phyloP scores from a whole-genome alignment of 2,888 invertebrate species.

The Chirona hameri region DNA sequence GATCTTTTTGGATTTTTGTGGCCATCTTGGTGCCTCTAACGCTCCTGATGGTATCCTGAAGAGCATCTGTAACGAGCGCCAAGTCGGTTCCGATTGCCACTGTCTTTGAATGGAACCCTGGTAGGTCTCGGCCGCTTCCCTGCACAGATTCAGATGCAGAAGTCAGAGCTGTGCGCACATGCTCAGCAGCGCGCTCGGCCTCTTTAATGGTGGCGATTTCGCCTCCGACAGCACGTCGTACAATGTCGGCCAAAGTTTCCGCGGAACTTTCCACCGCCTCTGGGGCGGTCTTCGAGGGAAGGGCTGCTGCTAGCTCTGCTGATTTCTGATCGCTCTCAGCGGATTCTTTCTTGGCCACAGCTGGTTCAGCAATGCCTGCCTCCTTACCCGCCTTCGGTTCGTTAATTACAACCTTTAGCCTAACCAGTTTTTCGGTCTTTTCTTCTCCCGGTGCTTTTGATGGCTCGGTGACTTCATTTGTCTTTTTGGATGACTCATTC shows the following conservation, averaged over 20 bases:
- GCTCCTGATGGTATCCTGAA: slow-evolving; percentile 23
- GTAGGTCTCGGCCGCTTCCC: background rate
- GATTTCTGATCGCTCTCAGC: background rate
- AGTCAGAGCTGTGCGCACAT: background rate
- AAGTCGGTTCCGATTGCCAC: background rate
- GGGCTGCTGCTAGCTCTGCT: background rate
- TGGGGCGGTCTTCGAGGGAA: background rate
- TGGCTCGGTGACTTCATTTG: background rate
- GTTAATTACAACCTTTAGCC: background rate
- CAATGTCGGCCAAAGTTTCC: background rate
- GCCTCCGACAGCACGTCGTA: background rate
- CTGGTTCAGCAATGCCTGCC: background rate
- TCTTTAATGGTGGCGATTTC: background rate
- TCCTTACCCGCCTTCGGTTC: background rate
- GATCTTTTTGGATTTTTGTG: background rate
- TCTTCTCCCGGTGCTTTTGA: background rate
- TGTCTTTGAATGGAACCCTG: background rate
- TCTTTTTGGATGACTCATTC: too few species aligned
- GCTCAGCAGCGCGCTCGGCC: background rate
- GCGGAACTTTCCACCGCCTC: background rate
- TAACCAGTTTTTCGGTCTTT: background rate
- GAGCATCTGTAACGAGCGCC: background rate
- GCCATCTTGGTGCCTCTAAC: background rate
- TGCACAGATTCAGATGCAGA: background rate
- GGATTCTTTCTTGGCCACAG: too few species aligned